Base-by-base conservation (phyloP, 2,888 invertebrate genomes). In the Drosophila pseudotakahashii region DNA sequence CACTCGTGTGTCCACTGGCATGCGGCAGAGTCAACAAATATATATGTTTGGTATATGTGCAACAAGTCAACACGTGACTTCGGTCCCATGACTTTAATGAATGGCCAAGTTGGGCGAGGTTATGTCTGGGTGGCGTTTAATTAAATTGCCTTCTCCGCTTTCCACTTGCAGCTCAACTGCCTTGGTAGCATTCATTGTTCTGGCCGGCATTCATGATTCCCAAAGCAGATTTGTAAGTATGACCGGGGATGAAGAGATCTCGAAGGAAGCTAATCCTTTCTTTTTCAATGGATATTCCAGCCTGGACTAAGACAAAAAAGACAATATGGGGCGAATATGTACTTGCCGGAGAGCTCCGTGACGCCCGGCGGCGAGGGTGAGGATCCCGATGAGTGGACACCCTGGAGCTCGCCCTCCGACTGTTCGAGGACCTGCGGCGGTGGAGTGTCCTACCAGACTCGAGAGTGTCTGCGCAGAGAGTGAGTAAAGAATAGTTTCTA, bases 401-500 rank as follows among this genome's bases (percentile, higher is more conserved):
- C 95, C 9, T 98, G 98, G 97, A 95, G 96, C 11, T 93, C 94
- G 44, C 95, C 96, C 54, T 95, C 96, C 30, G 94, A 95, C 59
- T 99, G 99, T 92, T 98, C 98, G 5, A 94, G 98, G 74, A 94
- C 96, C 19, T 99, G 99, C 90, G 99, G 98, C 0, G 97, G 98
- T 13, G 99, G 99, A 57, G 98, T 98, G 23, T 95, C 97, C 73
- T 95, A 94, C 86, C 97, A 98, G 92, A 95, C 95, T 64, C 94
- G 98, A 85, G 94, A 94, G 91, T 98, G 98, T 92, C 92, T 94
- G 66, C 93, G 94, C 80, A 75, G 93, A 81, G 93, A 93, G 95
- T 95, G 91, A 93, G 89, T 78, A n/a, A n/a, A n/a, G n/a, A n/a
- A n/a, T n/a, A n/a, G n/a, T n/a, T n/a, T n/a, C n/a, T n/a, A n/a